These are phyloP conservation scores for Rhamnusium bicolor DNA, from an alignment of 2,888 invertebrate genomes.

Conservation along the genomic window DNA sequence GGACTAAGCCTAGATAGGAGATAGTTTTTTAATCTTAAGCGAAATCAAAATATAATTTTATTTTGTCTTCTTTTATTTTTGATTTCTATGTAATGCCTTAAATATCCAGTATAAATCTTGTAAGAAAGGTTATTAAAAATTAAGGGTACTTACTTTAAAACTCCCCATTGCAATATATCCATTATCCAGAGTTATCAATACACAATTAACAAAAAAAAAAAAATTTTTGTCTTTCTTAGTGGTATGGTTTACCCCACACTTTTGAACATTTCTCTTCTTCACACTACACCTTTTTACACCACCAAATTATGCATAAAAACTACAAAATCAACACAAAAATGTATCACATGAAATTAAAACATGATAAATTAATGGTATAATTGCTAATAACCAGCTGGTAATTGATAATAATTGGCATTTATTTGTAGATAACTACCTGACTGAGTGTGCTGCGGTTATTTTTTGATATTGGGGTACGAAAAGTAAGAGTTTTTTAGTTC, in stretches of 20 bases:
- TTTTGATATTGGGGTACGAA: slow-evolving; percentile 24
- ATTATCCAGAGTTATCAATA: background rate
- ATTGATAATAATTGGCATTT: background rate
- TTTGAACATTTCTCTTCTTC: background rate
- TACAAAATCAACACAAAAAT: slow-evolving; percentile 21
- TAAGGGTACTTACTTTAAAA: slow-evolving; percentile 13
- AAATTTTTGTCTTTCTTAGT: background rate
- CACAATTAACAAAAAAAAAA: background rate
- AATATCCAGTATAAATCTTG: too few relatives aligned
- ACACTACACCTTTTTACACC: slow-evolving; percentile 46
- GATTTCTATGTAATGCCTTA: too few relatives aligned
- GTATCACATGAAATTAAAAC: background rate
- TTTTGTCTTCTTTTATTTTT: too few relatives aligned
- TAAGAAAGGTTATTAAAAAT: too few relatives aligned
- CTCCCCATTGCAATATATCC: background rate
- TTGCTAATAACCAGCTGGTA: background rate
- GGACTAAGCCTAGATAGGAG: too few relatives aligned
- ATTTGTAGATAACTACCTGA: slow-evolving; percentile 30
- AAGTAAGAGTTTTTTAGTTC: slow-evolving; percentile 47
- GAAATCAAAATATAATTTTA: too few relatives aligned
- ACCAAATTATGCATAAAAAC: slow-evolving; percentile 36
- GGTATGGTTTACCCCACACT: background rate
- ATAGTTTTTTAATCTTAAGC: too few relatives aligned
- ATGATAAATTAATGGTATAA: background rate
- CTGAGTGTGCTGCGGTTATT: slow-evolving; percentile 17